Base-by-base conservation (phyloP, 2,113 vertebrate genomes). In the Rana temporaria region DNA sequence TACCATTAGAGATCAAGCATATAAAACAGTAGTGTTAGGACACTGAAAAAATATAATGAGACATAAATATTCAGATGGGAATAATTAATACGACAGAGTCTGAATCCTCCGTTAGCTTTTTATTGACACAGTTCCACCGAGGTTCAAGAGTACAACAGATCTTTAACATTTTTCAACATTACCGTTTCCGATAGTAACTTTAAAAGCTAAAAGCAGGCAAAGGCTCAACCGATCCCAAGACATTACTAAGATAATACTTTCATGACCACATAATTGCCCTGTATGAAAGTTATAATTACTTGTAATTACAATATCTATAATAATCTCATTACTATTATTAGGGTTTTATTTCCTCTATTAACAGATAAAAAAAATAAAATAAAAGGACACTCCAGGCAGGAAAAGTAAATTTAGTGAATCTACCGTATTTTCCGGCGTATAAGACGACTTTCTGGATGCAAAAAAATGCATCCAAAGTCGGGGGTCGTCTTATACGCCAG, bases 1-100 rank as follows among this genome's bases (percentile, higher is more conserved):
- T 82, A 64, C 20, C 56, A 73, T 73, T 65, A 81, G 24, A 56
- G 59, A 82, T 66, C 69, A 82, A 56, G 70, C n/a, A 34, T 71
- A 66, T 53, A 73, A 65, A 82, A 55, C 60, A 82, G 60, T 70
- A 74, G 80, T 17, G 79, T 57, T 82, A 59, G 70, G 62, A 82
- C 70, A 59, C n/a, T 22, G 70, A 67, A 82, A 74, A 75, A 82
- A 67, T 70, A 67, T 82, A 74, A 82, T 81, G 80, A 82, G 71
- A 59, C 71, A 82, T 80, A 69, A 82, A 82, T 75, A 74, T 82
- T 82, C 80, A 82, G 48, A 16, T 67, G 62, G 70, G 80, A 71
- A 67, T 75, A 74, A 82, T 75, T 82, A 82, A 75, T 75, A 66
- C 66, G 80, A 82, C 63, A 72, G 63, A 66, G 48, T 53, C 79